Evolutionary conservation across 2,888 invertebrate species (phyloP), one percentile per base, ranked within the genome.

Genomic region (Eubasilissa splendida): DNA sequence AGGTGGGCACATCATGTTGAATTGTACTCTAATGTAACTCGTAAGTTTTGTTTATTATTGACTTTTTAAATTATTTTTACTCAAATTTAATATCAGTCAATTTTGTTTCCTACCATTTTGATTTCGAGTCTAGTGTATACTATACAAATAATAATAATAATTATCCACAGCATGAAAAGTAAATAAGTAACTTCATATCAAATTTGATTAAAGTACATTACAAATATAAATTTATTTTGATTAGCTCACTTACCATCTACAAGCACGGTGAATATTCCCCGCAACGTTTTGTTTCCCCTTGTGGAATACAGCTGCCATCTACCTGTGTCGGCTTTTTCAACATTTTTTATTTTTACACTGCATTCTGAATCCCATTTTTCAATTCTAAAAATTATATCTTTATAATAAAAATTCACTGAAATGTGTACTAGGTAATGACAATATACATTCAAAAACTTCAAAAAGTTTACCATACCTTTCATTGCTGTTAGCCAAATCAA

Each of bases 301-400:
- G 82, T 80, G 0, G 90, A 87, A 0, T 87, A 88, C 7, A 91
- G 84, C 14, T 89, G 86, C 91, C 91, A 91, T 59, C 89, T 86
- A 0, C 91, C 91, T 73, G 85, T 85, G 76, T 91, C 91, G 0
- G 84, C 60, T 1, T 80, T 81, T 5, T 79, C 84, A 1, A 91
- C 86, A 70, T 87, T 87, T 52, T 85, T 87, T 0, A 91, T 86
- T 81, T 88, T 86, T 4, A 91, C 74, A 7, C 90, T 90, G 80
- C 91, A 91, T 14, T 80, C 80, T 50, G 70, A 56, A 12, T 63
- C 52, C 82, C 79, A 82, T 77, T 80, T 82, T 65, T 60, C 53
- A 74, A 77, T 79, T 53, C 79, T 82, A 12, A 2, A 80, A 76
- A 42, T 73, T 42, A 65, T 4, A n/a, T 4, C n/a, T 58, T 58